phyloP scores from a whole-genome alignment of 2,113 vertebrate species.

The Brevimyrus niger region DNA sequence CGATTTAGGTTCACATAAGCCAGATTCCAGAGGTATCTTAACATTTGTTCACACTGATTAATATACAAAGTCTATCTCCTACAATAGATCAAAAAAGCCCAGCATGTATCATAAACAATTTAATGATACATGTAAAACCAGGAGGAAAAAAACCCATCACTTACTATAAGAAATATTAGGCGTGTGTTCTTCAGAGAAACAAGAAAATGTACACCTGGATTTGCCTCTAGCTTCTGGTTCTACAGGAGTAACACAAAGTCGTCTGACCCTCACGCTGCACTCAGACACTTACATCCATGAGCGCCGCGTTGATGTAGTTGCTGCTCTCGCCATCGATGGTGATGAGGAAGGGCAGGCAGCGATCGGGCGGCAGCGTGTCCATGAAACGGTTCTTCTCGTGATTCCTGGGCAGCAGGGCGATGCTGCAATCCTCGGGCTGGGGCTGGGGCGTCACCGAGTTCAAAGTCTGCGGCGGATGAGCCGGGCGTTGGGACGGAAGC shows the following conservation, averaged over 20 bases:
- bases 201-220: constrained; percentile 56
- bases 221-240: constrained; percentile 68
- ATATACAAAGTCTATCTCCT: background rate
- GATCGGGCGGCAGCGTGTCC: constrained; percentile 95
- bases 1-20: constrained; percentile 27
- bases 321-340: constrained; percentile 98
- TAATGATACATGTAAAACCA: background rate
- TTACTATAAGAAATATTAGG: background rate
- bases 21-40: constrained; percentile 23
- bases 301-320: constrained; percentile 98
- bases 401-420: constrained; percentile 94
- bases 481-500: background rate
- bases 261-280: background rate
- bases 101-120: background rate
- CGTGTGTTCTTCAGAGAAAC: background rate
- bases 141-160: background rate
- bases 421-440: constrained; percentile 97
- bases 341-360: constrained; percentile 98
- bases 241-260: constrained; percentile 19
- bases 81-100: background rate
- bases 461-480: constrained; percentile 69
- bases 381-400: constrained; percentile 99
- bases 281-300: constrained; percentile 91
- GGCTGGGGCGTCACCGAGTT: constrained; percentile 98
- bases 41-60: background rate